A percentile compares a stretch with the other conserved stretches of the same genome.
phyloP scores from a whole-genome alignment of 2,113 vertebrate species.

The Scopus umbretta region DNA sequence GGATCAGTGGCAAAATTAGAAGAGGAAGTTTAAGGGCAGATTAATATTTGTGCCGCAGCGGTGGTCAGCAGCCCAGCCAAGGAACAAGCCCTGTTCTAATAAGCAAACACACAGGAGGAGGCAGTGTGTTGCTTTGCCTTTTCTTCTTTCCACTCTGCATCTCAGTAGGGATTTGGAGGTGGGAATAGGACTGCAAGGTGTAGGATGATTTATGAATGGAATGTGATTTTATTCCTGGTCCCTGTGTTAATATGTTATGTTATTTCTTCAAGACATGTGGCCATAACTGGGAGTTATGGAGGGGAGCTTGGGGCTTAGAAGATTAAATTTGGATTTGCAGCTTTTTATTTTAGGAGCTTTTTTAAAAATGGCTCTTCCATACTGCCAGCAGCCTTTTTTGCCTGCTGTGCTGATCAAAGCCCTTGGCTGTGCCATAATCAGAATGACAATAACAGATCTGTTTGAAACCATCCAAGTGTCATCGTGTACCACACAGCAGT shows the following conservation, averaged over 20 bases:
- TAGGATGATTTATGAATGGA: not conserved
- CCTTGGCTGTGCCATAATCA: not conserved
- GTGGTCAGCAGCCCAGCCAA: not conserved
- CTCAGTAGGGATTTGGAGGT: not conserved
- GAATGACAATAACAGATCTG: not conserved
- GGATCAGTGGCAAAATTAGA: not conserved
- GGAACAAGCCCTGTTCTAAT: not conserved
- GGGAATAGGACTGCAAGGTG: not conserved
- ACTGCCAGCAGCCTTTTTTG: not conserved
- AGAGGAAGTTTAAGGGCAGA: not conserved
- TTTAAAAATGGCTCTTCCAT: not conserved
- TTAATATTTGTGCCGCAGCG: not conserved
- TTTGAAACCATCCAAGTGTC: not conserved
- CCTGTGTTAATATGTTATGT: not conserved
- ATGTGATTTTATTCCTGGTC: not conserved
- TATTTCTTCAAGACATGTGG: not conserved
- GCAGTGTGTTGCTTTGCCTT: not conserved
- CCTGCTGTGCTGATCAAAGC: slow-evolving; percentile 4
- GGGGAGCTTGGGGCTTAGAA: not conserved
- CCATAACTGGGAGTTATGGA: not conserved
- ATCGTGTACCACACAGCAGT: not conserved
- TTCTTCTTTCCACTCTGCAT: not conserved
- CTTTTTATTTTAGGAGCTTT: not conserved
- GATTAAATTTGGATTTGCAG: not conserved
- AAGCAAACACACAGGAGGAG: not conserved